Conservation (phyloP, 1,140 invertebrate species). For the Camponotus vicinus region DNA sequence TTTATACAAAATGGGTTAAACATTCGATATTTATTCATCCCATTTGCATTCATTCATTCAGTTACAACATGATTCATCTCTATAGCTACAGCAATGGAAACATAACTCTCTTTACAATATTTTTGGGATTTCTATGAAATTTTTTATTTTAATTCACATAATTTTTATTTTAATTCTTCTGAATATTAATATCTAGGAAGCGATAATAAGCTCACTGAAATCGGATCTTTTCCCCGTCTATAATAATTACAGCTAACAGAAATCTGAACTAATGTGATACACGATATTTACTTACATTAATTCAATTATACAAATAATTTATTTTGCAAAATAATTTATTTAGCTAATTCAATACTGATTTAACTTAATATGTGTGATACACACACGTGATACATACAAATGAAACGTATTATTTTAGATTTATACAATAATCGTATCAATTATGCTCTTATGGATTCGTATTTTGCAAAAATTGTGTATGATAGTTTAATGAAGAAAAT, state of each 20-base stretch:
- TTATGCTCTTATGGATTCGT: not conserved
- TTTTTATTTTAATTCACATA: conserved; percentile 6
- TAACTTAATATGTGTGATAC: too few relatives aligned
- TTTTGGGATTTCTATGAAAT: conserved; percentile 27
- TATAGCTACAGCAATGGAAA: conserved; percentile 40
- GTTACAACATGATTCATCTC: conserved; percentile 36
- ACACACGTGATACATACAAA: not conserved
- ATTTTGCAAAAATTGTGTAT: not conserved
- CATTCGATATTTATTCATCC: conserved; percentile 58
- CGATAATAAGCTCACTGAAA: conserved; percentile 59
- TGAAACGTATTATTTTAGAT: not conserved
- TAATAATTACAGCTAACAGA: conserved; percentile 20
- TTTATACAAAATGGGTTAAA: conserved; percentile 34
- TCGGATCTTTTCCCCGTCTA: conserved; percentile 24
- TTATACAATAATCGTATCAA: not conserved
- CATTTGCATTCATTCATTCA: conserved; percentile 48
- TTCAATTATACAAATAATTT: conserved; percentile 22
- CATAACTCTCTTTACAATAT: conserved; percentile 53
- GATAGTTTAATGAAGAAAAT: not conserved
- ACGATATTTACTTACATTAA: conserved; percentile 29
- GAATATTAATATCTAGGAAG: conserved; percentile 51
- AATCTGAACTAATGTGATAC: conserved; percentile 12
- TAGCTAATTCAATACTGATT: not conserved
- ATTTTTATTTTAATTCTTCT: not conserved
- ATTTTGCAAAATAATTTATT: conserved; percentile 1